Base-by-base conservation (phyloP, 2,113 vertebrate species). In the Mobula hypostoma region DNA sequence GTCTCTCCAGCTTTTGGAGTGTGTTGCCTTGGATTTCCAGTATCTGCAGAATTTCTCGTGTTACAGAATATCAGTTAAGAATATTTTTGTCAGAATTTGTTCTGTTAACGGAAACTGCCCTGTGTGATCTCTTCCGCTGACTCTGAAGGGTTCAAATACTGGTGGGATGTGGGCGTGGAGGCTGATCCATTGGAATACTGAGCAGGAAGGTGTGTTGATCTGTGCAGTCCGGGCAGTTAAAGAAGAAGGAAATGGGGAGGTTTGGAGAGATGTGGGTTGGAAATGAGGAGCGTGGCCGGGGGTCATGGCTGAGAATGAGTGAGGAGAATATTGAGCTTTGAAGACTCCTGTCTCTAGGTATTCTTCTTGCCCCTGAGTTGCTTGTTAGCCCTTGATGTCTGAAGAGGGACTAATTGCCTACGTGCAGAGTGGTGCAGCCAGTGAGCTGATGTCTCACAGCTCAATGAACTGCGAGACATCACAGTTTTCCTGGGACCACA, bases 391-490 rank as follows among this genome's bases (percentile, higher is more conserved):
- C 21, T 74, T 27, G 74, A 27, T 3, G 56, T 14, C 56, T 87
- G 21, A 58, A 14, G 95, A 96, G 0, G 0, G 48, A 90, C 95
- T 95, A 48, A 48, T 48, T 48, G 48, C 48, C 48, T 48, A 48
- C 48, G 48, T 48, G 48, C 48, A 48, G 48, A 48, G 48, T 48
- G 48, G 48, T 48, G 48, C 1, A 48, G 48, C 48, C 48, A 48
- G 48, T 48, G 48, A 48, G 48, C 36, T 36, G 36, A 36, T 36
- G 36, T 36, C 36, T 36, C 36, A 36, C 36, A 36, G 36, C 48
- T 48, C 48, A 48, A 48, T 48, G 48, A 48, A 48, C 48, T 48
- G 48, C 3, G 2, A 48, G 48, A 48, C 48, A 48, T 48, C 48
- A 48, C 48, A 48, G 48, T 48, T 48, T 48, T 4, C 48, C 48